phyloP scores from a whole-genome alignment of 2,113 vertebrate species.

The Amblyornis subalaris region DNA sequence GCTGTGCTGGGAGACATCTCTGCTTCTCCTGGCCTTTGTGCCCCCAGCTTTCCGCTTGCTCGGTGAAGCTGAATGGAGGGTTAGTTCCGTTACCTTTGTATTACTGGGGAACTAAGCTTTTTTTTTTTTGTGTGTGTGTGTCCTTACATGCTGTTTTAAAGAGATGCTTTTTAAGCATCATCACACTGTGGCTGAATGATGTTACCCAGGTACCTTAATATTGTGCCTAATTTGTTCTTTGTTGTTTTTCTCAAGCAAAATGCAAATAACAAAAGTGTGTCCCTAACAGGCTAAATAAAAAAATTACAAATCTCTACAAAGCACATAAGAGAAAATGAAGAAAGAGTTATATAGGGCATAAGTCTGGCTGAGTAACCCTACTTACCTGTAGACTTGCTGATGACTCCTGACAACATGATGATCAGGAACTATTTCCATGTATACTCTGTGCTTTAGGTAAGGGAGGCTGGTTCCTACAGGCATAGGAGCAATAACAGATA shows the following conservation, averaged over 20 bases:
- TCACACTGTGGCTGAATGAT: not conserved
- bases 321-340: not conserved
- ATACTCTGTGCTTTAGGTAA: not conserved
- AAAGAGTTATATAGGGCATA: not conserved
- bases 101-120: rapidly evolving
- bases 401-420: not conserved
- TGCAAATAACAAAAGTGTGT: not conserved
- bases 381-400: not conserved
- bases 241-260: not conserved
- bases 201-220: not conserved
- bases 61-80: not conserved
- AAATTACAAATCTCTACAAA: not conserved
- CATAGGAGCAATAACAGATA: not conserved
- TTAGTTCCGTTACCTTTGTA: not conserved
- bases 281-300: not conserved
- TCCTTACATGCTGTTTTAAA: not conserved
- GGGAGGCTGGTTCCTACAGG: not conserved
- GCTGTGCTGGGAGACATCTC: not conserved
- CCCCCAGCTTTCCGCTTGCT: not conserved
- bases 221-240: not conserved
- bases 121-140: not conserved
- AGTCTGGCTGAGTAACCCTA: not conserved
- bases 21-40: not conserved
- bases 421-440: not conserved
- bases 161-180: not conserved